phyloP scores from a whole-genome alignment of 2,113 vertebrate species.

The Sorex fumeus region DNA sequence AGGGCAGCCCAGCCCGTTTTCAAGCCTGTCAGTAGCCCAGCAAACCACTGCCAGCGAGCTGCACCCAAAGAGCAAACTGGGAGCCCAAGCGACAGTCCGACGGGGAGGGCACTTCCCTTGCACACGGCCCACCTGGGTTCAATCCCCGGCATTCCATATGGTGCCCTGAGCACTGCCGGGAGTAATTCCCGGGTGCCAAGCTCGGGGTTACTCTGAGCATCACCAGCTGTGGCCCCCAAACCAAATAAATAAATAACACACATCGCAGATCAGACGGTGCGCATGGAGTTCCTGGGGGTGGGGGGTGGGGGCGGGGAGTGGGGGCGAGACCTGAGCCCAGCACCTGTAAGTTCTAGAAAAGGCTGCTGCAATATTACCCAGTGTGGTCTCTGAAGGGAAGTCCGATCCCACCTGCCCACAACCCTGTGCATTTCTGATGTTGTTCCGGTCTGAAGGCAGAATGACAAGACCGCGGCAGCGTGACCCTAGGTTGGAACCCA shows the following conservation, averaged over 20 bases:
- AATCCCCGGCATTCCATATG: too few relatives aligned
- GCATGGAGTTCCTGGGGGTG: not conserved
- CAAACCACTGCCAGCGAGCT: too few relatives aligned
- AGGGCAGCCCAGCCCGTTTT: not conserved
- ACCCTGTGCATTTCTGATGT: constrained; percentile 19
- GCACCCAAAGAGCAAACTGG: too few relatives aligned
- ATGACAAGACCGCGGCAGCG: not conserved
- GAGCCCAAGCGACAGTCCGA: too few relatives aligned
- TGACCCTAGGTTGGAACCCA: constrained; percentile 13
- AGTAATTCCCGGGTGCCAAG: too few relatives aligned
- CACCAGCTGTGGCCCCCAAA: too few relatives aligned
- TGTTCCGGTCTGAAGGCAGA: not conserved
- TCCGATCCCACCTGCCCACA: constrained; percentile 20
- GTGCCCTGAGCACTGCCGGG: too few relatives aligned
- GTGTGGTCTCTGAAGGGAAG: constrained; percentile 46
- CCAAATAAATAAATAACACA: too few relatives aligned
- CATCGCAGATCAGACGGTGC: too few relatives aligned
- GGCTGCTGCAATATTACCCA: not conserved
- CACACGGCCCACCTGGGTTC: too few relatives aligned
- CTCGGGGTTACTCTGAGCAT: too few relatives aligned
- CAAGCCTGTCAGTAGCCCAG: not conserved
- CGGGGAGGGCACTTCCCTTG: too few relatives aligned
- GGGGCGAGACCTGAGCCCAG: constrained; percentile 11
- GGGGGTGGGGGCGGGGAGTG: not conserved
- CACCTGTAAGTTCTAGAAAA: constrained; percentile 35